Evolutionary conservation across 1,140 invertebrate genomes (phyloP), one percentile per base, ranked within the genome.

Genomic region (Drosophila obscura): DNA sequence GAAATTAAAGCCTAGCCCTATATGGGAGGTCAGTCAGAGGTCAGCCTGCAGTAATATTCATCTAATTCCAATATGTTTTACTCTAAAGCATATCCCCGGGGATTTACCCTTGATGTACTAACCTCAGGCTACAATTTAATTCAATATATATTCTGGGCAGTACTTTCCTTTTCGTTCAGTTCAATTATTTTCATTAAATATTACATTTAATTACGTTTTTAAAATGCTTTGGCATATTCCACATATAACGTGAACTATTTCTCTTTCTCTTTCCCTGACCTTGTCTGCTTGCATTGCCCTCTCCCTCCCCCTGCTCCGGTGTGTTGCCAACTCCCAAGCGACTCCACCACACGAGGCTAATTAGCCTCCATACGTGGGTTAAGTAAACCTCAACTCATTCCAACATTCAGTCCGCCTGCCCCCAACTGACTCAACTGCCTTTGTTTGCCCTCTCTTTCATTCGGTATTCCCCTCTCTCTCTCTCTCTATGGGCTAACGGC

Each of bases 311-410:
- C 35, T 28, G 5, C 5, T 28, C 5, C 7, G 5, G 4, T 35
- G 26, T 57, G 51, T 11, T 63, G 77, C 59, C 71, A 62, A 53
- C 52, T 72, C 63, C 50, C 64, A 57, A 53, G 74, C 64, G 79
- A 74, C 73, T 76, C 57, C 62, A 46, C 52, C 64, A 75, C 82
- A 63, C 69, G 35, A 69, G 59, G 62, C 78, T 82, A 87, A 87
- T 88, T 87, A 87, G 88, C 83, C 4, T 11, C 71, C 82, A 56
- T 60, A 67, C 66, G 58, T 16, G 35, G 76, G 48, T 57, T 39
- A 58, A 61, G 65, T 65, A 39, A 57, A 60, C 61, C 56, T 44
- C 26, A 45, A 46, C 41, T 24, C 45, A 44, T 6, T 26, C n/a
- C 55, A 11, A 35, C 31, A 35, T 35, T 35, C 8, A 6, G 5